Conservation (phyloP, 2,113 vertebrate genomes). For the Scopus umbretta region DNA sequence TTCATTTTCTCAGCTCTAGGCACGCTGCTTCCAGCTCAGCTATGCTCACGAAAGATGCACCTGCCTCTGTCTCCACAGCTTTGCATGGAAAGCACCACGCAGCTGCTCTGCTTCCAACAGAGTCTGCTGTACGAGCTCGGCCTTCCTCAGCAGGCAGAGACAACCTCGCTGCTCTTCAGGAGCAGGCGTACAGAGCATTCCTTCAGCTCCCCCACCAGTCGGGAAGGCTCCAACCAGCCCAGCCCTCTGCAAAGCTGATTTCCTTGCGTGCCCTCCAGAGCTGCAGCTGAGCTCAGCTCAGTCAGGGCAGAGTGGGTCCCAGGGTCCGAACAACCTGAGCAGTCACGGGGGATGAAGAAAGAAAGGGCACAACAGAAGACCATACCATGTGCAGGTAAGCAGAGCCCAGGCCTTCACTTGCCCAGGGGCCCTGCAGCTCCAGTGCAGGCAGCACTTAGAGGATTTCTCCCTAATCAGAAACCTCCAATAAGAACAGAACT, state of each 20-base stretch:
- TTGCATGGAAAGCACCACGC: not conserved
- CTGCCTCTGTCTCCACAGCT: not conserved
- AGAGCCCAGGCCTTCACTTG: not conserved
- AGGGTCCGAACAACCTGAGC: not conserved
- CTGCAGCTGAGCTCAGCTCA: not conserved
- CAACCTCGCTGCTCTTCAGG: not conserved
- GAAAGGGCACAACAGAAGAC: not conserved
- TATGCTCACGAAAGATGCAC: not conserved
- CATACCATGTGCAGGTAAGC: not conserved
- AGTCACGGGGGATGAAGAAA: not conserved
- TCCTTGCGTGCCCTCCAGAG: not conserved
- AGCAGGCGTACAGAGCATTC: rapidly evolving
- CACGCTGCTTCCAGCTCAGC: not conserved
- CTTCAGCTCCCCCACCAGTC: not conserved
- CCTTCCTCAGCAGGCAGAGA: not conserved
- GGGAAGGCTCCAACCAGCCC: not conserved
- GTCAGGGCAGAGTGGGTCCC: not conserved
- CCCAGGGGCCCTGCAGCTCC: not conserved
- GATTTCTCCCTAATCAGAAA: not conserved
- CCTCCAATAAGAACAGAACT: not conserved
- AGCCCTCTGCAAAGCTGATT: not conserved
- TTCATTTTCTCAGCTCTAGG: not conserved
- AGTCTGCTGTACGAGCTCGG: not conserved
- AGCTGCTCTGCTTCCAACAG: not conserved
- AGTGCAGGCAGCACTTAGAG: not conserved